These are phyloP conservation scores for Leucophora obtusa DNA, from an alignment of 2,888 invertebrate species.

Conservation along the genomic window DNA sequence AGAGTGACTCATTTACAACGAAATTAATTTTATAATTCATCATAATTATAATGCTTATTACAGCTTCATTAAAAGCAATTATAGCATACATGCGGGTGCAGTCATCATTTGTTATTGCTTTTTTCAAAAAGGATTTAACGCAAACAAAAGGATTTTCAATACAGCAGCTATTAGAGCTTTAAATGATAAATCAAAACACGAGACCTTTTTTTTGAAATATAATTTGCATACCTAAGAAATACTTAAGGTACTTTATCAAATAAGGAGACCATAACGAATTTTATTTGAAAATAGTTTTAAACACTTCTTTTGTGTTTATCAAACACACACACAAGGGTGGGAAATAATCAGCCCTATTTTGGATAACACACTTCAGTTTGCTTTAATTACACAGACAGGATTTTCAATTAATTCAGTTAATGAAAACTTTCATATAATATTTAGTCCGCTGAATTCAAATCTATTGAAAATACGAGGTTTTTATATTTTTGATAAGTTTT, in stretches of 20 bases:
- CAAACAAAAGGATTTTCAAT: constrained; percentile 42
- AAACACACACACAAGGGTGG: neutral
- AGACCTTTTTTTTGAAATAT: constrained; percentile 25
- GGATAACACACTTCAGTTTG: too few species aligned
- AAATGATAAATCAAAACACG: constrained; percentile 45
- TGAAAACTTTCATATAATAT: too few species aligned
- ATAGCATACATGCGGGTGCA: constrained; percentile 60
- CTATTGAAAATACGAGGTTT: too few species aligned
- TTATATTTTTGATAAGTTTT: too few species aligned
- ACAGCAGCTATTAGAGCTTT: constrained; percentile 50
- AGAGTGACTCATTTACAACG: neutral
- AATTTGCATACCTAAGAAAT: constrained; percentile 1
- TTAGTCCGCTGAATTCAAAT: too few species aligned
- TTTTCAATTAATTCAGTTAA: too few species aligned
- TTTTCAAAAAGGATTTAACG: neutral
- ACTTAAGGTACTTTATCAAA: constrained; percentile 11
- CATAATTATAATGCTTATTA: constrained; percentile 57
- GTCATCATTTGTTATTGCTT: constrained; percentile 20
- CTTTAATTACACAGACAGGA: too few species aligned
- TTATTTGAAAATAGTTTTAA: constrained; percentile 55
- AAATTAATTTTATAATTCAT: constrained; percentile 28
- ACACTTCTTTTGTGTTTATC: constrained; percentile 16
- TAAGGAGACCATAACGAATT: constrained; percentile 54
- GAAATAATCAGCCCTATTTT: neutral
- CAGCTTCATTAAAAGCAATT: constrained; percentile 61